A percentile compares a stretch with the other conserved stretches of the same genome.
Conservation (phyloP, 2,888 invertebrate species). For the Zelleria hepariella region DNA sequence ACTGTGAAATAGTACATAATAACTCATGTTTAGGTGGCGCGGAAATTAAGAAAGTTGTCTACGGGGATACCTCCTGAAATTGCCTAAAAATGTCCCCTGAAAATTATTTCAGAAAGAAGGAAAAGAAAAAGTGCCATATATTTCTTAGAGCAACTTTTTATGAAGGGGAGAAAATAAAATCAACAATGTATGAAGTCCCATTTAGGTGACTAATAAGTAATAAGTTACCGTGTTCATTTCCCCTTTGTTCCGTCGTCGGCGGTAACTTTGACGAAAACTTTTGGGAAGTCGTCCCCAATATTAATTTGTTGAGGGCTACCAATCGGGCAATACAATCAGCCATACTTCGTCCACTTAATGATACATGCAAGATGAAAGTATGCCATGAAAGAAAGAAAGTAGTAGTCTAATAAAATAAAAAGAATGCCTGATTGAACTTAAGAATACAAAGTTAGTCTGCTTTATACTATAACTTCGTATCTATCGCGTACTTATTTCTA, state of each 20-base stretch:
- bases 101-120: not conserved
- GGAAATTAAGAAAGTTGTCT: not conserved
- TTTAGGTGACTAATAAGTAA: slow-evolving; percentile 32
- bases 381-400: no score
- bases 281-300: not conserved
- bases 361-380: no score
- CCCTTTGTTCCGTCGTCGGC: slow-evolving; percentile 3
- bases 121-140: not conserved
- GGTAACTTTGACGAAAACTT: slow-evolving; percentile 24
- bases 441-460: no score
- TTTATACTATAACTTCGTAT: no score
- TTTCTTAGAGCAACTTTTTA: not conserved
- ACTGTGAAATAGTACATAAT: not conserved
- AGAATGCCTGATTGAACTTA: no score
- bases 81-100: not conserved
- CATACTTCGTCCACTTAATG: no score
- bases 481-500: no score
- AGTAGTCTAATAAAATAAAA: no score
- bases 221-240: slow-evolving; percentile 25
- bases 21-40: not conserved
- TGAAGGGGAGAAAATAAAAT: slow-evolving; percentile 15
- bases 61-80: not conserved
- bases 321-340: not conserved
- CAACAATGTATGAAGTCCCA: slow-evolving; percentile 24
- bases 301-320: not conserved